These are phyloP conservation scores for Charadrius vociferus DNA, from an alignment of 2,113 vertebrate genomes.

Conservation along the genomic window DNA sequence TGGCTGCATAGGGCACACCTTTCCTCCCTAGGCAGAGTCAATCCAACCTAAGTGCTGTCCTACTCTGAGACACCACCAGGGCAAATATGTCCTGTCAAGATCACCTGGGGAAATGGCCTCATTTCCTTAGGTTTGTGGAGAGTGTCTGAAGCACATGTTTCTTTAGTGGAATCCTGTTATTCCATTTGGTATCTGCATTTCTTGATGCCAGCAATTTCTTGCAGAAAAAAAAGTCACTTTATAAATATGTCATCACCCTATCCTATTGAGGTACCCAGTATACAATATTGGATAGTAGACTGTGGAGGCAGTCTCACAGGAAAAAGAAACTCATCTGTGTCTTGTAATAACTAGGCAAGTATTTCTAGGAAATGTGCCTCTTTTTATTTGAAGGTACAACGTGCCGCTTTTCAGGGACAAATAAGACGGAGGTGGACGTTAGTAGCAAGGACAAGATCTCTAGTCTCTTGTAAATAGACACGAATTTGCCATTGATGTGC, in stretches of 20 bases:
- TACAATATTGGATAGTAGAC: background rate
- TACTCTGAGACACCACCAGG: background rate
- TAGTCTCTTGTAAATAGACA: background rate
- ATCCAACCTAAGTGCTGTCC: fast-evolving
- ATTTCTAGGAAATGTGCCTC: background rate
- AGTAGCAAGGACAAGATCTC: background rate
- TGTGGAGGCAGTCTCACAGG: background rate
- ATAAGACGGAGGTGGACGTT: background rate
- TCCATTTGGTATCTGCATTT: background rate
- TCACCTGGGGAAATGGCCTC: background rate
- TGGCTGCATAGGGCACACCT: background rate
- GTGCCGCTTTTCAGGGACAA: fast-evolving
- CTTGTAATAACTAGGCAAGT: background rate
- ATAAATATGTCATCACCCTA: background rate
- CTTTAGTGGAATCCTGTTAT: background rate
- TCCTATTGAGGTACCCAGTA: background rate
- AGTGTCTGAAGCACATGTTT: background rate
- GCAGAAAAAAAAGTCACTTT: background rate
- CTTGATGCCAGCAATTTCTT: background rate
- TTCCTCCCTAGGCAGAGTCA: background rate
- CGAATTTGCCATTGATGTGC: background rate
- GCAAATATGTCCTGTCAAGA: background rate
- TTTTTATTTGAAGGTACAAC: background rate
- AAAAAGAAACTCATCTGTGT: background rate
- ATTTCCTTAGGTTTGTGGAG: background rate